Percentiles rank a stretch among this genome's conserved stretches.
Conservation (phyloP, 92 coral and sea anemone genomes). For the Siderastrea radians region DNA sequence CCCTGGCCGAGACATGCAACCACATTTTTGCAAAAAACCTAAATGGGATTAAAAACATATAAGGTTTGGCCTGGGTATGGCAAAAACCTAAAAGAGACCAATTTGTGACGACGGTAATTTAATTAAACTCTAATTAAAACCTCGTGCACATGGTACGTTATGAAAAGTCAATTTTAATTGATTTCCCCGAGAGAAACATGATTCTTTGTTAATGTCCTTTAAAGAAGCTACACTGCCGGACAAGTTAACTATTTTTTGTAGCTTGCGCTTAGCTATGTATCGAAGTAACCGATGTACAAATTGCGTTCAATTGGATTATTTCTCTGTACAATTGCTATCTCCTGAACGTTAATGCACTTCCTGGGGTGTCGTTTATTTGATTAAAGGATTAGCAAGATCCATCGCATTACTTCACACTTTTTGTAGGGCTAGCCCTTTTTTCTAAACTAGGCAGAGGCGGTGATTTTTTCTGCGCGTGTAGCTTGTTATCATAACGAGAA, state of each 20-base stretch:
- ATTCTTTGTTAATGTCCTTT: not conserved
- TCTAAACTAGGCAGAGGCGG: too few relatives aligned
- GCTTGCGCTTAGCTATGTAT: not conserved
- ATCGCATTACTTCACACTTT: not conserved
- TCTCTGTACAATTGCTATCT: not conserved
- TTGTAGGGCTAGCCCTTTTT: too few relatives aligned
- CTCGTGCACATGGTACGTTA: not conserved
- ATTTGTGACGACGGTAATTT: constrained; percentile 15
- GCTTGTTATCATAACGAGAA: too few relatives aligned
- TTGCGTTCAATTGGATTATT: not conserved
- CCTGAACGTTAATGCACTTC: not conserved
- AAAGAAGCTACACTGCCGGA: too few relatives aligned
- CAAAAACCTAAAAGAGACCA: not conserved
- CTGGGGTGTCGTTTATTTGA: constrained; percentile 12
- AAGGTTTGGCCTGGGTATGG: too few relatives aligned
- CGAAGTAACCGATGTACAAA: not conserved
- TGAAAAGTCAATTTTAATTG: not conserved
- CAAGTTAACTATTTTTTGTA: not conserved
- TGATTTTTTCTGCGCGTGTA: too few relatives aligned
- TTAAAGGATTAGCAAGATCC: constrained; percentile 23
- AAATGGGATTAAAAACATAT: not conserved
- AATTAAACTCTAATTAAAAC: constrained; percentile 4
- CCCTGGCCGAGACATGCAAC: too few relatives aligned
- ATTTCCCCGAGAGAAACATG: not conserved
- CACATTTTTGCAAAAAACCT: not conserved